phyloP scores from a whole-genome alignment of 2,113 vertebrate species.

The Melozone crissalis region DNA sequence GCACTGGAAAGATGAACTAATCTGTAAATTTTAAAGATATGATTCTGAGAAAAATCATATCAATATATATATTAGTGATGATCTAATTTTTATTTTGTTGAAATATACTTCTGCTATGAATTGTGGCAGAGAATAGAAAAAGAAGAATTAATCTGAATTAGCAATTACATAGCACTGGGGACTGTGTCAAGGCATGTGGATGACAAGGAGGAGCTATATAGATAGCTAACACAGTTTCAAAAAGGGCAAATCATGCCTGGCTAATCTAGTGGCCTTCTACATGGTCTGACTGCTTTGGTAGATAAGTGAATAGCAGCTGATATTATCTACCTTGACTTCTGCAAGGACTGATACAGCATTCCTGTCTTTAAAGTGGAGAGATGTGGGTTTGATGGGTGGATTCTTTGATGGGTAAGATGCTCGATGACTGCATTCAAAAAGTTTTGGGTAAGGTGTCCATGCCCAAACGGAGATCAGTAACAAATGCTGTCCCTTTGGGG shows the following conservation, averaged over 20 bases:
- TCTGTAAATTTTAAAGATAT: neutral
- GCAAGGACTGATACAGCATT: neutral
- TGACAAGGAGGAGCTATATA: neutral
- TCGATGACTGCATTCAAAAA: neutral
- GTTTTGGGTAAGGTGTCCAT: neutral
- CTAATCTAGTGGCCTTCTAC: neutral
- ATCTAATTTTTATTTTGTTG: neutral
- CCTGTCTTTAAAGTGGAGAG: neutral
- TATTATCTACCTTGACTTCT: neutral
- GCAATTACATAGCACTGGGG: neutral
- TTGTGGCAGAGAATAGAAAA: neutral
- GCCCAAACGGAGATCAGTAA: neutral
- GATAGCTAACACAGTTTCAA: neutral
- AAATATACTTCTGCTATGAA: neutral
- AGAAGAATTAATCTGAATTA: neutral
- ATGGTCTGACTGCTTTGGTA: neutral
- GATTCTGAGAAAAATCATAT: neutral
- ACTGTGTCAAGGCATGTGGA: neutral
- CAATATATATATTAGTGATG: neutral
- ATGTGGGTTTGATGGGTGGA: neutral
- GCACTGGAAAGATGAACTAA: neutral
- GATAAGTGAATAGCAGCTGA: neutral
- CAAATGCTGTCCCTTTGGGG: neutral
- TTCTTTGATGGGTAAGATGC: neutral
- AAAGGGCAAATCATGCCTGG: neutral